A percentile compares a stretch with the other conserved stretches of the same genome.
Conservation (phyloP, 2,113 vertebrate species). For the Melanocharis versteri region DNA sequence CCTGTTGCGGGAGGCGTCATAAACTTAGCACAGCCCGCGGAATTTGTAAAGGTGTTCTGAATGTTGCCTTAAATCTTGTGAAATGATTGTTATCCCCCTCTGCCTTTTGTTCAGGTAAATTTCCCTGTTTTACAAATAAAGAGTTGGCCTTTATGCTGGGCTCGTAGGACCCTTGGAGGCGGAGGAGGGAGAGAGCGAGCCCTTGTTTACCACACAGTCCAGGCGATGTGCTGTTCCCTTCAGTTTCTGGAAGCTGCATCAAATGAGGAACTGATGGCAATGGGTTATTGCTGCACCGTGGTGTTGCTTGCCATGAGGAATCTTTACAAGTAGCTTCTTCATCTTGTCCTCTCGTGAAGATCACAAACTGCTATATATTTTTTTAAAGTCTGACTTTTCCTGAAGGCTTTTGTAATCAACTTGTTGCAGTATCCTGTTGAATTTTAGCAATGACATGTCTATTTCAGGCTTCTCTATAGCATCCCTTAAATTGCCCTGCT, state of each 20-base stretch:
- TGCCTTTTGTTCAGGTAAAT: not conserved
- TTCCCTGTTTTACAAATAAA: not conserved
- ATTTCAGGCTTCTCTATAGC: not conserved
- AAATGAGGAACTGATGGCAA: not conserved
- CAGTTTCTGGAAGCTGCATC: not conserved
- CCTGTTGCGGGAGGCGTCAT: not conserved
- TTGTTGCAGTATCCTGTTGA: not conserved
- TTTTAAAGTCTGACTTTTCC: not conserved
- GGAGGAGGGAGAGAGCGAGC: not conserved
- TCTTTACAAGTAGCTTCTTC: not conserved
- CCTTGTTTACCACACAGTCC: not conserved
- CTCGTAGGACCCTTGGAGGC: not conserved
- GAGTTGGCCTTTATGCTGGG: not conserved
- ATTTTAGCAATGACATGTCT: not conserved
- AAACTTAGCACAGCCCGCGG: not conserved
- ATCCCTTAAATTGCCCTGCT: not conserved
- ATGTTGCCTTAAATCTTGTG: fast-evolving
- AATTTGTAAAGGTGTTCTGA: fast-evolving
- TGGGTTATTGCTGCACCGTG: not conserved
- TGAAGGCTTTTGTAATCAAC: not conserved
- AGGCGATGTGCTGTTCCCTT: not conserved
- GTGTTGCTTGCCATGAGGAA: not conserved
- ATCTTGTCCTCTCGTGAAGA: fast-evolving
- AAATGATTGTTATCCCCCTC: fast-evolving
- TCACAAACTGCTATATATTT: not conserved